Evolutionary conservation across 1,140 invertebrate genomes (phyloP).

Genomic region (Monochamus saltuarius): DNA sequence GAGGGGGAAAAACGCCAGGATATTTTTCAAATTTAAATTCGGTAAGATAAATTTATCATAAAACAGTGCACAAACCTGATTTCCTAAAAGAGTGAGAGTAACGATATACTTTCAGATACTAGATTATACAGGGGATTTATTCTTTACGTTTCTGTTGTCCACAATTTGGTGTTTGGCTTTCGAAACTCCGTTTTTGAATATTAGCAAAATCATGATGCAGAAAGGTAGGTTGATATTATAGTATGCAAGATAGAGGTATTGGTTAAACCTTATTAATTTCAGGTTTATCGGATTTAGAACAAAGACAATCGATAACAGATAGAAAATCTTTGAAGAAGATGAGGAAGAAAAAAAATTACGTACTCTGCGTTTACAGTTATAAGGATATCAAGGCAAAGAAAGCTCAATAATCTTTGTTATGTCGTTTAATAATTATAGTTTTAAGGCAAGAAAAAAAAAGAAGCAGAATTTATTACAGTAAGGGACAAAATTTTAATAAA

Average conservation of each 20-base stretch:
- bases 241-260: background rate
- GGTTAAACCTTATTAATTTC: background rate
- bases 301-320: background rate
- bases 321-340: background rate
- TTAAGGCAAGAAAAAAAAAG: no score
- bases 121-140: constrained; percentile 18
- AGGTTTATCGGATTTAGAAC: no score
- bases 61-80: background rate
- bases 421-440: no score
- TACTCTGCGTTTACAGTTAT: background rate
- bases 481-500: no score
- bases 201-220: constrained; percentile 12
- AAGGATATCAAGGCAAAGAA: no score
- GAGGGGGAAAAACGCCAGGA: background rate
- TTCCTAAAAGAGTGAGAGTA: no score
- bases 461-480: no score
- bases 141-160: constrained; percentile 19
- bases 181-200: constrained; percentile 31
- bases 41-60: background rate
- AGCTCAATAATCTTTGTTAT: no score
- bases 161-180: constrained; percentile 27
- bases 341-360: background rate
- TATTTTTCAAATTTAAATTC: constrained; percentile 3
- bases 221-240: background rate
- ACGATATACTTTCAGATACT: constrained; percentile 5